Conservation (phyloP, 1,140 invertebrate genomes). For the Macrobrachium nipponense region DNA sequence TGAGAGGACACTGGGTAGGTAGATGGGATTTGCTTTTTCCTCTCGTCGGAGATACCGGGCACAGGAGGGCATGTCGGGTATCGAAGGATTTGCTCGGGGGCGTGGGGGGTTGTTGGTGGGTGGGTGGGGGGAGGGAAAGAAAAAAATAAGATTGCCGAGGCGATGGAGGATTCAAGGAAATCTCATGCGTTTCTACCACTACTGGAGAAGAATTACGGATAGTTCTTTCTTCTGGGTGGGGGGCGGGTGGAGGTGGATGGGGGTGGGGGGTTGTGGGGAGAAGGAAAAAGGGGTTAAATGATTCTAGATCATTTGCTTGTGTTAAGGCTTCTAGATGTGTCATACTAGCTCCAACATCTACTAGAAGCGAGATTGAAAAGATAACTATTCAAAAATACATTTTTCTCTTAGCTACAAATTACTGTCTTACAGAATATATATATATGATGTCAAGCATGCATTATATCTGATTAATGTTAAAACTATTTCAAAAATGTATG, state of each 20-base stretch:
- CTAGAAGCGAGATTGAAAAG: constrained; percentile 37
- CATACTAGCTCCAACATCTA: constrained; percentile 19
- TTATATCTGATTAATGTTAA: constrained; percentile 51
- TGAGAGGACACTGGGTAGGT: too few species aligned
- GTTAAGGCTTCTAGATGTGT: constrained; percentile 5
- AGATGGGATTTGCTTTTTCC: too few species aligned
- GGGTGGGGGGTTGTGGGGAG: neutral
- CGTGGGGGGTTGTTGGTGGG: too few species aligned
- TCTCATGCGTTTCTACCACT: too few species aligned
- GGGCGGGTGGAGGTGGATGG: neutral
- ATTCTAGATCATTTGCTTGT: neutral
- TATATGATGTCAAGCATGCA: constrained; percentile 39
- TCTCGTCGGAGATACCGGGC: too few species aligned
- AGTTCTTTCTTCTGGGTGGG: neutral
- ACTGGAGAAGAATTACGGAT: too few species aligned
- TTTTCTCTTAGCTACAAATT: constrained; percentile 19
- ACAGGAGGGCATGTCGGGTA: too few species aligned
- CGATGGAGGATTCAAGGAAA: neutral
- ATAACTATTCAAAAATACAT: constrained; percentile 20
- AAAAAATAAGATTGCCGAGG: neutral
- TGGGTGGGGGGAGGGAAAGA: too few species aligned
- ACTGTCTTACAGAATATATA: constrained; percentile 26
- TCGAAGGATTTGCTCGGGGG: too few species aligned
- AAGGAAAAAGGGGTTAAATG: neutral
- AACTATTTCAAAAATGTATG: constrained; percentile 59